phyloP scores from a whole-genome alignment of 2,797 vertebrate genomes.

The Gouania willdenowi region DNA sequence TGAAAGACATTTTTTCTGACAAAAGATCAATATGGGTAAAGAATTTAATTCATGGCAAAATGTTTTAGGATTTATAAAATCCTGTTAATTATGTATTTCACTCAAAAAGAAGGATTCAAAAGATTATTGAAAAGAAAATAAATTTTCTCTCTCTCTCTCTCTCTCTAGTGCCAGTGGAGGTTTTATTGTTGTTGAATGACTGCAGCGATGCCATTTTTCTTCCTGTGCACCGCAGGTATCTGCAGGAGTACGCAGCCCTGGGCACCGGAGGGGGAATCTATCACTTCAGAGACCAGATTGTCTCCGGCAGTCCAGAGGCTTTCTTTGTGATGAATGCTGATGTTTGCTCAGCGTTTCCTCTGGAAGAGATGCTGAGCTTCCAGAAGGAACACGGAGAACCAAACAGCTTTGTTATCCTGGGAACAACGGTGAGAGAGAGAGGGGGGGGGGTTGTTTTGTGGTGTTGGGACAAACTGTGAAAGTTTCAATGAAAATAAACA shows the following conservation, averaged over 20 bases:
- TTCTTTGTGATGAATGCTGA: constrained; percentile 95
- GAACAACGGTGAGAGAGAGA: constrained; percentile 92
- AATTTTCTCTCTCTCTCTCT: too few relatives aligned
- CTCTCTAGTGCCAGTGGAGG: neutral
- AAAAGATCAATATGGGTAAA: too few relatives aligned
- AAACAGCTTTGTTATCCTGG: constrained; percentile 88
- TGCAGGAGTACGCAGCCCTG: constrained; percentile 93
- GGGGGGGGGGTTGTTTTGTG: too few relatives aligned
- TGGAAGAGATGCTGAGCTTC: constrained; percentile 88
- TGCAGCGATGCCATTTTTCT: constrained; percentile 6
- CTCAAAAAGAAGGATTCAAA: too few relatives aligned
- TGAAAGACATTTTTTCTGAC: too few relatives aligned
- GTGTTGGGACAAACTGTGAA: too few relatives aligned
- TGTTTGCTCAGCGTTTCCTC: constrained; percentile 93
- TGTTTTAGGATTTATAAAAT: too few relatives aligned
- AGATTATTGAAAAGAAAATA: too few relatives aligned
- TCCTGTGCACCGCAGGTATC: constrained; percentile 76
- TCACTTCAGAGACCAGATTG: constrained; percentile 98
- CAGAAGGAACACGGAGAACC: constrained; percentile 79
- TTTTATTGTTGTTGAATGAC: constrained; percentile 5
- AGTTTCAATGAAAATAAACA: too few relatives aligned
- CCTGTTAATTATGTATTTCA: too few relatives aligned
- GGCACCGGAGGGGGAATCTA: constrained; percentile 97
- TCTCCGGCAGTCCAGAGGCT: constrained; percentile 86
- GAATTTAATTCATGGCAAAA: too few relatives aligned